Evolutionary conservation across 2,113 vertebrate species (phyloP).

Genomic region (Misgurnus anguillicaudatus): DNA sequence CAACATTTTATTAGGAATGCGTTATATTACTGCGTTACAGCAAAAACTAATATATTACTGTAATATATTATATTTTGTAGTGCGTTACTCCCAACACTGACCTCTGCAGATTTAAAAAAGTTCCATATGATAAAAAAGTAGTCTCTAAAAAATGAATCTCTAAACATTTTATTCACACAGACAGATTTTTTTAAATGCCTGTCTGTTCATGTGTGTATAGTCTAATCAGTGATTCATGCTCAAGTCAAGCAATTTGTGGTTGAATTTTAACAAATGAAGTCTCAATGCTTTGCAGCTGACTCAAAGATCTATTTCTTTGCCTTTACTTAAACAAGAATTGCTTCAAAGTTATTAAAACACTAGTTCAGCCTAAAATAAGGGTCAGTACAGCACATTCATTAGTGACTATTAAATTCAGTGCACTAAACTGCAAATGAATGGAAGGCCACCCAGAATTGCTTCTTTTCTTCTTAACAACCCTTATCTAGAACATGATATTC

Average conservation of each 20-base stretch:
- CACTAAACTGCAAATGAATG: conserved; percentile 24
- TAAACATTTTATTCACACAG: conserved; percentile 23
- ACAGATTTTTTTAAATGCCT: neutral
- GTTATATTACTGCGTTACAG: no score
- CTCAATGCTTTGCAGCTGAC: neutral
- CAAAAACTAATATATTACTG: no score
- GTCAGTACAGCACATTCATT: neutral
- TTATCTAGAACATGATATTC: conserved; percentile 32
- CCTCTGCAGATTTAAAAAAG: no score
- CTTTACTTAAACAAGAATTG: neutral
- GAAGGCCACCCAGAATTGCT: conserved; percentile 29
- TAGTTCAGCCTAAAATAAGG: neutral
- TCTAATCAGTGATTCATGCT: conserved; percentile 1
- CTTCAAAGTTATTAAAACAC: neutral
- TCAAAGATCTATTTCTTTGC: neutral
- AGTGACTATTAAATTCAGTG: conserved; percentile 20
- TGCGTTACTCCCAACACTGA: no score
- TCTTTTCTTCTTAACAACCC: conserved; percentile 33
- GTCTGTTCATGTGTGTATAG: conserved; percentile 16
- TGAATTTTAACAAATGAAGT: neutral
- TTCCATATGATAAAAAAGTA: no score
- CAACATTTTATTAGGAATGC: no score
- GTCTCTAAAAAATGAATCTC: conserved; percentile 15
- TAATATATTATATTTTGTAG: no score
- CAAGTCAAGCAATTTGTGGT: conserved; percentile 1